Evolutionary conservation across 2,113 vertebrate species (phyloP), one percentile per base, ranked within the genome.

Genomic region (Girardinichthys multiradiatus): DNA sequence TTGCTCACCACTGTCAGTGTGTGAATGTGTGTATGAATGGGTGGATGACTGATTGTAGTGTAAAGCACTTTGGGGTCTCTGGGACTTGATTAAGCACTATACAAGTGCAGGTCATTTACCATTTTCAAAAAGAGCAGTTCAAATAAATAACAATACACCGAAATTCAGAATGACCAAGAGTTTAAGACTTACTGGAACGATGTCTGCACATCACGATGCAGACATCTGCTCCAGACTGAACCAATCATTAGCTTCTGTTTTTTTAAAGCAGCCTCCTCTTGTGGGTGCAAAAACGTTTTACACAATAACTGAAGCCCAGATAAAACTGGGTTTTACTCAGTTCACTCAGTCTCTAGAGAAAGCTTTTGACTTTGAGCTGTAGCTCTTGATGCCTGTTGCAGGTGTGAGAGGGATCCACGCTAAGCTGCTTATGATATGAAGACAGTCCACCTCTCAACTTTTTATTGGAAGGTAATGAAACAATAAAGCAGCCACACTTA

Each of bases 381-480:
- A 7, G 29, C 13, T 15, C 6, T 1, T 60, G 51, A 64, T 64
- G 62, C 30, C n/a, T 30, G 0, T 21, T 58, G 63, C 65, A 72
- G 83, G 37, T 72, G 81, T 48, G 72, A 30, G 73, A 71, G 70
- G 59, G 62, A 42, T 77, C 48, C 45, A 35, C 33, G 28, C 64
- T 0, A 58, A 59, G 57, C 51, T 27, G 21, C 71, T 21, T 48
- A 3, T 60, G 60, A 72, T 66, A 31, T 28, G 30, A 70, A 31
- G 37, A 62, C 5, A 0, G 27, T 33, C 13, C 4, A 4, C 80
- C 68, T 9, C 48, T 74, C 64, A 58, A 27, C 68, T 86, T 81
- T n/a, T 86, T 83, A 89, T 89, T 87, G 81, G 69, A 81, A 89
- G 69, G 85, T 87, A 87, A 89, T 86, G 76, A 87, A 90, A 90